These are phyloP conservation scores for Felis chaus DNA, from an alignment of 2,113 vertebrate species.

Conservation along the genomic window DNA sequence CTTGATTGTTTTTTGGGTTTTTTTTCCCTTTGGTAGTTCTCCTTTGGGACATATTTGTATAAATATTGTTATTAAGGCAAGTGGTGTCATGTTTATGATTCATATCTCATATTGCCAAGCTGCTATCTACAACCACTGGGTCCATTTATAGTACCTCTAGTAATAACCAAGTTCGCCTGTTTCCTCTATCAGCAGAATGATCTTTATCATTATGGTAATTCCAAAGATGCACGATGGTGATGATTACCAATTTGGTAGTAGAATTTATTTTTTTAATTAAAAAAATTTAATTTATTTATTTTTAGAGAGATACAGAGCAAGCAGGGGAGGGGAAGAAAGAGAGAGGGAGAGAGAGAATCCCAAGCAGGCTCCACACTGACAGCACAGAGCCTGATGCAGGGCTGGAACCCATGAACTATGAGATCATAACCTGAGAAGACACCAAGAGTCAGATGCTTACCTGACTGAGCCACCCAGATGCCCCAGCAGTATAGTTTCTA, in stretches of 20 bases:
- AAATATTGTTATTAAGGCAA: not conserved
- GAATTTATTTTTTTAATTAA: not conserved
- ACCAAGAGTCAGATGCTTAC: too few relatives aligned
- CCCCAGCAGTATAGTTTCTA: not conserved
- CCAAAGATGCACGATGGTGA: not conserved
- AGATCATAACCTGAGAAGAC: too few relatives aligned
- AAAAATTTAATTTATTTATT: too few relatives aligned
- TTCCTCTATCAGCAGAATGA: not conserved
- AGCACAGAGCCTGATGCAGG: too few relatives aligned
- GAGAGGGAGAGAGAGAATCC: too few relatives aligned
- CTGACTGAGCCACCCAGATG: too few relatives aligned
- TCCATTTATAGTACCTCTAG: not conserved
- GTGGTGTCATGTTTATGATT: not conserved
- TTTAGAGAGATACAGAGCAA: too few relatives aligned
- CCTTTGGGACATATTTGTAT: not conserved
- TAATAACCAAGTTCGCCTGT: not conserved
- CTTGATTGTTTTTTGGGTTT: not conserved
- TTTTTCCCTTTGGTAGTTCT: not conserved
- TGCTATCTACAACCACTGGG: not conserved
- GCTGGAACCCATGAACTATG: too few relatives aligned
- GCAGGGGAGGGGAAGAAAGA: too few relatives aligned
- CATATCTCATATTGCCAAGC: not conserved
- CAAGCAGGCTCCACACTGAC: too few relatives aligned
- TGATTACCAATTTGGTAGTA: not conserved
- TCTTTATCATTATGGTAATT: not conserved